phyloP scores from a whole-genome alignment of 2,797 vertebrate species.

The Poeciliopsis presidionis region DNA sequence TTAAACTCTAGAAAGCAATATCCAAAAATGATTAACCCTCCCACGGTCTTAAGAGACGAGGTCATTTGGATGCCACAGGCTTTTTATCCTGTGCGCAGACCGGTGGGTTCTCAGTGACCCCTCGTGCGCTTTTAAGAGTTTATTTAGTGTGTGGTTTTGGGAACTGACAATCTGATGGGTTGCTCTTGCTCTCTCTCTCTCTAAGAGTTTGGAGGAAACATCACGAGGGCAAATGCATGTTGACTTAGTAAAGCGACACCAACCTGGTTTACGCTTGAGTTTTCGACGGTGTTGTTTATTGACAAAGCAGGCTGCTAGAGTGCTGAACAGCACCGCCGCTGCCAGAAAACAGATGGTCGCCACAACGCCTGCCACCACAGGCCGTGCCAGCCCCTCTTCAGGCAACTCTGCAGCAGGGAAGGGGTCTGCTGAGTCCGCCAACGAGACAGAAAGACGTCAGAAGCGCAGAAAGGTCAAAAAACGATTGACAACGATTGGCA shows the following conservation, averaged over 20 bases:
- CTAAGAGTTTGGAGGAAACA: too few species aligned
- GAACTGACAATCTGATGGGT: too few species aligned
- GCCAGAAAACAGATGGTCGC: slow-evolving; percentile 99
- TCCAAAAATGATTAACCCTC: too few species aligned
- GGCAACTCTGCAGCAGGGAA: slow-evolving; percentile 93
- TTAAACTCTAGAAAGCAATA: too few species aligned
- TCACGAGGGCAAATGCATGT: neutral
- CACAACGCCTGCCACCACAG: slow-evolving; percentile 96
- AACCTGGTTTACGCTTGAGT: slow-evolving; percentile 98
- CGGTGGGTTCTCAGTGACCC: too few species aligned
- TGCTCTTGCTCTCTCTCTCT: too few species aligned
- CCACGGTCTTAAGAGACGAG: too few species aligned
- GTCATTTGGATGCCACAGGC: too few species aligned
- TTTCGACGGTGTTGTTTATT: slow-evolving; percentile 98
- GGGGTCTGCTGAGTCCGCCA: slow-evolving; percentile 82
- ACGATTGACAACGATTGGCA: neutral
- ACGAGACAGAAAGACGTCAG: slow-evolving; percentile 12
- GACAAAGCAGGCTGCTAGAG: slow-evolving; percentile 97
- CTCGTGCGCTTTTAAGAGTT: too few species aligned
- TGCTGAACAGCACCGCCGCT: slow-evolving; percentile 97
- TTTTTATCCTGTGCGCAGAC: too few species aligned
- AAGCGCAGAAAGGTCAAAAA: neutral
- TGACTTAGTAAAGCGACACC: slow-evolving; percentile 36
- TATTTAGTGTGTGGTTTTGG: too few species aligned
- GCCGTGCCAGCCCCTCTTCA: slow-evolving; percentile 94